Evolutionary conservation across 2,113 vertebrate genomes (phyloP).

Genomic region (Gallinago undulata): DNA sequence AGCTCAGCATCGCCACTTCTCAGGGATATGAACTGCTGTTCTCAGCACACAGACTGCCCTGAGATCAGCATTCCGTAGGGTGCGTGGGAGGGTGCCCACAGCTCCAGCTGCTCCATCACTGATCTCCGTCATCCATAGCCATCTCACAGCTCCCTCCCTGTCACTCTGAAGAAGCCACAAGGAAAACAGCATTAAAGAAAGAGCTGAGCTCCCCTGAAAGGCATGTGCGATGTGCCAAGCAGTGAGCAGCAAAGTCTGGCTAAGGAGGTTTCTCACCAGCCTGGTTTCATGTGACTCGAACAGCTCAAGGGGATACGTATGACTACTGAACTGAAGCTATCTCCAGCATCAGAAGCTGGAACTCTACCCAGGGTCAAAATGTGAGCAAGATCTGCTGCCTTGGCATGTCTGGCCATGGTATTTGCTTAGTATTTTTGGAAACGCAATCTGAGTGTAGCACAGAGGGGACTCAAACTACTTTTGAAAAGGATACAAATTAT

Average conservation of each 20-base stretch:
- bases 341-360: background rate
- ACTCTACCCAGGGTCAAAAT: background rate
- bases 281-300: background rate
- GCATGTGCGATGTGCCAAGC: background rate
- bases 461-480: background rate
- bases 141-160: background rate
- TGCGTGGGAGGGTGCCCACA: accelerated
- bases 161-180: background rate
- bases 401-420: background rate
- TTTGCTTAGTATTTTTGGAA: slow-evolving; percentile 3
- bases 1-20: accelerated
- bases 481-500: background rate
- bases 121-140: background rate
- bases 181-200: background rate
- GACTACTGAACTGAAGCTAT: background rate
- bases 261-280: background rate
- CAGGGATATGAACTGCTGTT: accelerated
- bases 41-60: accelerated
- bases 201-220: background rate
- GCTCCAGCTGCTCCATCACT: background rate
- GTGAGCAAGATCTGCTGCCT: background rate
- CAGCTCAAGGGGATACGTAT: background rate
- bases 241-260: background rate
- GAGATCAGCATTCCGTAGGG: background rate
- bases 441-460: background rate